Percentiles rank a stretch among this genome's conserved stretches.
Conservation (phyloP, 2,113 vertebrate species). For the Penelope pileata region DNA sequence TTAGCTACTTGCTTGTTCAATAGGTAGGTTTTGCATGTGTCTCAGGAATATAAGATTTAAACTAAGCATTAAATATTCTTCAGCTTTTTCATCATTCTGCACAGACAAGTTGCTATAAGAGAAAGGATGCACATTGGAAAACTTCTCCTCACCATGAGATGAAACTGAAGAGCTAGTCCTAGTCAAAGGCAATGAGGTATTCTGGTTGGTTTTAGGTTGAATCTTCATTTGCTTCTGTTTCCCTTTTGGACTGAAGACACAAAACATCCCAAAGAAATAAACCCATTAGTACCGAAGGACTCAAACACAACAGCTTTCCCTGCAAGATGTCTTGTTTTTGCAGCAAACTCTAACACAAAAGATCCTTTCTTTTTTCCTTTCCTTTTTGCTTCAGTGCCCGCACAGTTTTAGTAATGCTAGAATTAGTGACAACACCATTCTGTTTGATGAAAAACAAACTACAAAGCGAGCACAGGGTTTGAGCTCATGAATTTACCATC, state of each 20-base stretch:
- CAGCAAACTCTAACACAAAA: background rate
- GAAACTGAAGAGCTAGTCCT: conserved; percentile 84
- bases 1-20: background rate
- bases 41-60: background rate
- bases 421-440: background rate
- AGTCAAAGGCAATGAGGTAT: conserved; percentile 83
- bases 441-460: background rate
- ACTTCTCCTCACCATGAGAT: conserved; percentile 81
- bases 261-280: conserved; percentile 29
- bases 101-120: background rate
- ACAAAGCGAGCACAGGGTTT: background rate
- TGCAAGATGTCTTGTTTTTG: background rate
- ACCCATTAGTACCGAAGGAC: background rate
- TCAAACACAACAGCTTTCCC: background rate
- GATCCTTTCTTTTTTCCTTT: too few relatives aligned
- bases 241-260: conserved; percentile 85
- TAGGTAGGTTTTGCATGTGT: background rate
- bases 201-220: conserved; percentile 82
- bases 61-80: background rate
- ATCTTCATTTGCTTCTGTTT: conserved; percentile 89
- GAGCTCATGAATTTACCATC: background rate
- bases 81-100: background rate
- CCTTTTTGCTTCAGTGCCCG: background rate
- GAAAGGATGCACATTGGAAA: background rate
- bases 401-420: background rate